Percentiles rank a stretch among this genome's conserved stretches.
Conservation (phyloP, 1,140 invertebrate genomes). For the Lamellibrachia luymesi region DNA sequence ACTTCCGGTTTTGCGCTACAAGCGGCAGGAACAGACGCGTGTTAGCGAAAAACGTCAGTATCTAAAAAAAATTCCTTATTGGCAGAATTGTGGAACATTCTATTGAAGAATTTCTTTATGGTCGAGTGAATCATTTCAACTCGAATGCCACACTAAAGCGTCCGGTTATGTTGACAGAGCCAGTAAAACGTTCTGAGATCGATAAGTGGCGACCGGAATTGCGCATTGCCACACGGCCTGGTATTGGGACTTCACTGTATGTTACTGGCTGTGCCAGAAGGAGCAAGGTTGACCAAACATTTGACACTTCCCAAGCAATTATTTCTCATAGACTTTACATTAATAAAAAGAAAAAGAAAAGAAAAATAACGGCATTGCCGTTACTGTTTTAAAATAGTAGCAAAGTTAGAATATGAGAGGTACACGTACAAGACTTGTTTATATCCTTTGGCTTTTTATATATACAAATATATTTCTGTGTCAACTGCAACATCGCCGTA, state of each 20-base stretch:
- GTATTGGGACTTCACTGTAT: neutral
- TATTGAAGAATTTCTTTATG: neutral
- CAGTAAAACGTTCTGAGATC: neutral
- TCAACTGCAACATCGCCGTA: too few species aligned
- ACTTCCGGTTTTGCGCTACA: neutral
- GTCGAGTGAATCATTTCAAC: neutral
- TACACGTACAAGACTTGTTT: neutral
- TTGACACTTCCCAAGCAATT: neutral
- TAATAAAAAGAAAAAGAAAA: neutral
- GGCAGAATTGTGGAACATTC: neutral
- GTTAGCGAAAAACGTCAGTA: neutral
- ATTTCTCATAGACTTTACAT: neutral
- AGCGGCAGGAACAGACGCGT: neutral
- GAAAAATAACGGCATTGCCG: neutral
- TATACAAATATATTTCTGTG: too few species aligned
- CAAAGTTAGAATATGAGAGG: neutral
- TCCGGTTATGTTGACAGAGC: neutral
- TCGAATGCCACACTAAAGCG: neutral
- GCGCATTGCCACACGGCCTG: neutral
- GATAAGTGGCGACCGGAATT: neutral
- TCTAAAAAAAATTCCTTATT: neutral
- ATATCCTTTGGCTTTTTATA: too few species aligned
- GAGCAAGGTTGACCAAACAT: neutral
- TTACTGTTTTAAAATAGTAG: neutral
- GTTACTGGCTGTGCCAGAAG: neutral